These are phyloP conservation scores for Schlechtendalia chinensis DNA, from an alignment of 1,140 invertebrate genomes.

Conservation along the genomic window DNA sequence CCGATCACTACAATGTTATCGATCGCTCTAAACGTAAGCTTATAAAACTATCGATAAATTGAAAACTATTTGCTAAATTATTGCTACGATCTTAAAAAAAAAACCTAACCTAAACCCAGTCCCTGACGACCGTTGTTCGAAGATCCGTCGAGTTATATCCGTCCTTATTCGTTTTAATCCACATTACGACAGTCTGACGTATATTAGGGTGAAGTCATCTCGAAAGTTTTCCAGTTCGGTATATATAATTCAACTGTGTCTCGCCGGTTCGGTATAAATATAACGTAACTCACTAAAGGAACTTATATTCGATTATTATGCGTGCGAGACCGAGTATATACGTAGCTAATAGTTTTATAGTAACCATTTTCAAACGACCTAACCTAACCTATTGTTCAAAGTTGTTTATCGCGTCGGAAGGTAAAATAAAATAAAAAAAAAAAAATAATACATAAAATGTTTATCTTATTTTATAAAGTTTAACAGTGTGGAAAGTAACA, in stretches of 20 bases:
- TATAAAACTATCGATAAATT: no score
- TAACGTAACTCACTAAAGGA: neutral
- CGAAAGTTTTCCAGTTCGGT: neutral
- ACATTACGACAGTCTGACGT: neutral
- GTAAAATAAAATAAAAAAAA: neutral
- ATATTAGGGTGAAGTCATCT: neutral
- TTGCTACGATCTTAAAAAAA: no score
- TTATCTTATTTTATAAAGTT: constrained; percentile 7
- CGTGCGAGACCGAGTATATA: no score
- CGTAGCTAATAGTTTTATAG: constrained; percentile 5
- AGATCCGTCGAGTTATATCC: neutral
- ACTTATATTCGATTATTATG: neutral
- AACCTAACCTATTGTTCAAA: neutral
- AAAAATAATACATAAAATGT: no score
- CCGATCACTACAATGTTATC: no score
- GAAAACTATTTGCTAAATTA: no score
- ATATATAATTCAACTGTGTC: neutral
- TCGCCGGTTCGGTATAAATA: neutral
- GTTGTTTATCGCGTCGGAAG: neutral
- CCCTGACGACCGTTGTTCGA: no score
- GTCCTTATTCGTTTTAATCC: neutral
- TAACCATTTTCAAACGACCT: neutral
- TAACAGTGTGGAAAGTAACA: neutral
- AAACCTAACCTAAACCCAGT: no score
- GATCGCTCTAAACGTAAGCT: no score